A percentile compares a stretch with the other conserved stretches of the same genome.
phyloP scores from a whole-genome alignment of 1,140 invertebrate genomes.

The Hylaeus anthracinus region DNA sequence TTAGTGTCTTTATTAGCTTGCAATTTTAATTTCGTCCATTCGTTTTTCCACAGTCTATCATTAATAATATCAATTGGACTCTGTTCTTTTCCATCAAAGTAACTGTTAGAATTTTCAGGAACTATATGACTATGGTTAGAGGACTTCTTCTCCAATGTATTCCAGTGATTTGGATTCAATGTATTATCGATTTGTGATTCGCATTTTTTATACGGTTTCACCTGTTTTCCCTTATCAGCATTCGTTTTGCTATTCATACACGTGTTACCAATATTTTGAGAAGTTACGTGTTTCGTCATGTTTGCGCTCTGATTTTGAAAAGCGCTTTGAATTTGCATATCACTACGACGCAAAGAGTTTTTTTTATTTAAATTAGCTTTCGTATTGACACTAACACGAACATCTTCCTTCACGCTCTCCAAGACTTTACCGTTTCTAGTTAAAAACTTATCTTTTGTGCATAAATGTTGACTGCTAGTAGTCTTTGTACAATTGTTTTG shows the following conservation, averaged over 20 bases:
- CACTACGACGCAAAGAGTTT: constrained; percentile 30
- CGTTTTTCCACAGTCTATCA: constrained; percentile 76
- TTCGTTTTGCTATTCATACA: constrained; percentile 44
- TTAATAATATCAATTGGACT: constrained; percentile 75
- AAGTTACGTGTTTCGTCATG: neutral
- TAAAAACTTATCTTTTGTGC: constrained; percentile 51
- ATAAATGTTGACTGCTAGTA: constrained; percentile 18
- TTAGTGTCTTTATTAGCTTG: constrained; percentile 20
- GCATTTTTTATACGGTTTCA: constrained; percentile 39
- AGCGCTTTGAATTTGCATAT: constrained; percentile 6
- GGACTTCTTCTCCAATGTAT: constrained; percentile 45
- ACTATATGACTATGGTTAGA: constrained; percentile 21
- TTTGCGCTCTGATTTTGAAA: constrained; percentile 36
- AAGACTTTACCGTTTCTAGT: constrained; percentile 29
- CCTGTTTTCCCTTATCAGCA: constrained; percentile 50
- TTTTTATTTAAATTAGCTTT: constrained; percentile 55
- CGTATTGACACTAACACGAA: constrained; percentile 2
- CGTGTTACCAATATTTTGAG: neutral
- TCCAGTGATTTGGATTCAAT: constrained; percentile 41
- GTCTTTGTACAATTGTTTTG: constrained; percentile 48
- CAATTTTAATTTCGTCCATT: constrained; percentile 66
- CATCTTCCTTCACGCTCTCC: constrained; percentile 37
- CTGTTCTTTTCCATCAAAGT: constrained; percentile 35
- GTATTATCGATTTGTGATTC: constrained; percentile 44
- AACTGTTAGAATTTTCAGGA: constrained; percentile 29